phyloP scores from a whole-genome alignment of 2,797 vertebrate species.

The Pogonophryne albipinna region DNA sequence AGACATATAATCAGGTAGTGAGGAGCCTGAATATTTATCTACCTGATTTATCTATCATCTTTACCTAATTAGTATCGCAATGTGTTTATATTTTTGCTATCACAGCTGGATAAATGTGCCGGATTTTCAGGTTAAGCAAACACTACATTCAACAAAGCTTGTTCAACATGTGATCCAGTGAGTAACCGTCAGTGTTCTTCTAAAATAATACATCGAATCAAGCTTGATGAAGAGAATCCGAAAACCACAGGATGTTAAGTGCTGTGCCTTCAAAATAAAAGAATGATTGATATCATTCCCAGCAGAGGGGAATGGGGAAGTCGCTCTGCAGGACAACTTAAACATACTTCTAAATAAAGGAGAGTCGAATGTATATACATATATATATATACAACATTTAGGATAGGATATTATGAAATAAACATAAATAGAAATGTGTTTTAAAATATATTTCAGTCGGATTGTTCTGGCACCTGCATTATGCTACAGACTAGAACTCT shows the following conservation, averaged over 20 bases:
- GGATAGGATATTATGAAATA: too few relatives aligned
- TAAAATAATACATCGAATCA: not conserved
- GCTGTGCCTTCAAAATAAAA: constrained; percentile 52
- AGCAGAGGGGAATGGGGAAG: not conserved
- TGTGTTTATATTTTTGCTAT: not conserved
- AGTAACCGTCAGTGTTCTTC: not conserved
- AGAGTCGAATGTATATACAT: not conserved
- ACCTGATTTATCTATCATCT: not conserved
- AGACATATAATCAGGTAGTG: not conserved
- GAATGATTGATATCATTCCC: not conserved
- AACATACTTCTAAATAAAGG: not conserved
- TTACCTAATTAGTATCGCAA: too few relatives aligned
- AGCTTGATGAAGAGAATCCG: not conserved
- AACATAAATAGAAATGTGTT: too few relatives aligned
- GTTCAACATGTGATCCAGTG: not conserved
- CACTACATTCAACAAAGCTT: not conserved
- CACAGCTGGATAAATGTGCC: too few relatives aligned
- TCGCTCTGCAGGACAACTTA: not conserved
- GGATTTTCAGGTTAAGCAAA: not conserved
- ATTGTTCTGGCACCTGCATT: not conserved
- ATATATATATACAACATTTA: not conserved
- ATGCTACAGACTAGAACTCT: not conserved
- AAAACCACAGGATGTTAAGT: not conserved
- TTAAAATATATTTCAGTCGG: too few relatives aligned
- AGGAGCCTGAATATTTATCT: not conserved